Evolutionary conservation across 2,113 vertebrate genomes (phyloP), one percentile per base, ranked within the genome.

Genomic region (Salvator merianae): DNA sequence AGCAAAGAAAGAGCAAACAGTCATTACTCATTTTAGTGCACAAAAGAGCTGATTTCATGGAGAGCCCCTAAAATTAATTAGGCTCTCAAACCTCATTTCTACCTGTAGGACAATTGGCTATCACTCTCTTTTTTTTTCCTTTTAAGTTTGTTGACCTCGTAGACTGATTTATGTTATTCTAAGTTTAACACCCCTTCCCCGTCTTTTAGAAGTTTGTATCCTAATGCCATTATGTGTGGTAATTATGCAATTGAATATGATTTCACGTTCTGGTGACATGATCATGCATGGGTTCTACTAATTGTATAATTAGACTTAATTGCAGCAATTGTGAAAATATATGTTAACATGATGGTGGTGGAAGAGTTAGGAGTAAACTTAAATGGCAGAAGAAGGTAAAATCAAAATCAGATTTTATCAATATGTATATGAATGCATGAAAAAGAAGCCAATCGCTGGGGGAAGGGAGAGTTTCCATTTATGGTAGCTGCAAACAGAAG

Each of bases 241-340:
- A 95, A 95, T 95, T 94, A 94, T 94, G 85, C 93, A 95, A 95
- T 94, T 95, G 89, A 82, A 94, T 55, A 84, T 92, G 91, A 90
- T 94, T 91, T 80, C 71, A 92, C 81, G 82, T 94, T 93, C 84
- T 92, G 90, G 93, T 95, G 91, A 91, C 92, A 94, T 91, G 89
- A 96, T 95, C 91, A 91, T 87, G 84, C 86, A 86, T 72, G 40
- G 69, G 68, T 90, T 94, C 89, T 88, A 91, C 93, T 94, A 95
- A 95, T 95, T 95, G 94, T 91, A 87, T 93, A 94, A 94, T 96
- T 94, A 95, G 86, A 87, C 86, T 65, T 95, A 95, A 96, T 94
- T 91, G 86, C 91, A 91, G 91, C 91, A 93, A 94, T 94, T 95
- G 93, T 92, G 90, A 90, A 91, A 92, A 92, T 91, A 91, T 86